phyloP scores from a whole-genome alignment of 2,113 vertebrate species.

The Nyctereutes procyonoides region DNA sequence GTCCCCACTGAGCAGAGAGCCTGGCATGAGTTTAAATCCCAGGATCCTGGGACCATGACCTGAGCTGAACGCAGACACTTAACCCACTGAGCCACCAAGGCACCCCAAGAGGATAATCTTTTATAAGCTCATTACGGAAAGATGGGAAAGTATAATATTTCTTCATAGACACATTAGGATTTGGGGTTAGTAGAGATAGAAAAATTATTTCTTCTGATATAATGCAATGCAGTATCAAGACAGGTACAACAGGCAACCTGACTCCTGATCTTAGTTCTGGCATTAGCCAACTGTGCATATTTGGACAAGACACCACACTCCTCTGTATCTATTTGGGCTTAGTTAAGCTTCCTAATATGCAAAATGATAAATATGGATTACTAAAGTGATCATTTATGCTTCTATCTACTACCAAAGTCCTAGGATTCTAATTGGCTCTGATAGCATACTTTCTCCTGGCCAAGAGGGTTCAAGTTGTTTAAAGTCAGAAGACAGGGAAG shows the following conservation, averaged over 20 bases:
- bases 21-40: too few species aligned
- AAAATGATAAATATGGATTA: neutral
- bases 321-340: neutral
- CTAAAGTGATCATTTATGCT: neutral
- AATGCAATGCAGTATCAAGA: neutral
- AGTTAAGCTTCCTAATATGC: neutral
- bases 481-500: neutral
- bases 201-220: neutral
- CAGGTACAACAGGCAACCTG: neutral
- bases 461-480: neutral
- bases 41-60: too few species aligned
- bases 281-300: neutral
- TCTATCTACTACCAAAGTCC: neutral
- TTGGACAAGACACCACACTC: neutral
- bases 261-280: neutral
- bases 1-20: too few species aligned
- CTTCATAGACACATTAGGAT: constrained; percentile 15
- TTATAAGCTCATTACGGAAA: constrained; percentile 12
- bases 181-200: neutral
- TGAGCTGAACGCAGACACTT: too few species aligned
- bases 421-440: neutral
- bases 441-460: neutral
- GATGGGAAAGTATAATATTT: neutral
- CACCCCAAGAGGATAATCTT: neutral
- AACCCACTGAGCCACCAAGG: too few species aligned